These are phyloP conservation scores for Ptychochromis oligacanthus DNA, from an alignment of 2,113 vertebrate genomes.

Conservation along the genomic window DNA sequence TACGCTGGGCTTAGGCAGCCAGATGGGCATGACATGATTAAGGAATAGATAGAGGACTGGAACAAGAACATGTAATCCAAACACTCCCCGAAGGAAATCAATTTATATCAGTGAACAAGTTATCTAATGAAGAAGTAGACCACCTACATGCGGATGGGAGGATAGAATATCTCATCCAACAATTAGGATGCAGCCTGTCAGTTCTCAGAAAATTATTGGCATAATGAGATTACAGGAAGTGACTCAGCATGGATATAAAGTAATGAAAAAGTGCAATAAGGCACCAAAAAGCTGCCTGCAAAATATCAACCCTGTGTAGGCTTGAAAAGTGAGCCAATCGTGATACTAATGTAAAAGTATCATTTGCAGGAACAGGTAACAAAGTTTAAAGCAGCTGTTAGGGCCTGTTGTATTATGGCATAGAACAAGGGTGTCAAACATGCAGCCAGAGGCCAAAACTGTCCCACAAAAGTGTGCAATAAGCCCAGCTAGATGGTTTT, in stretches of 20 bases:
- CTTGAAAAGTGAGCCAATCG: background rate
- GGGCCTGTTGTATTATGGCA: background rate
- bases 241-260: background rate
- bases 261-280: background rate
- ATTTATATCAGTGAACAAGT: conserved; percentile 7
- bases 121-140: conserved; percentile 18
- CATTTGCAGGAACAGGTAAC: background rate
- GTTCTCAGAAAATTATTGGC: background rate
- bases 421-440: background rate
- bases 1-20: background rate
- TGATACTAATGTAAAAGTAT: background rate
- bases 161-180: background rate
- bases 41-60: background rate
- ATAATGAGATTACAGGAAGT: background rate
- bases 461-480: background rate
- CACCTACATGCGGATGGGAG: conserved; percentile 4
- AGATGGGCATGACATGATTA: conserved; percentile 23
- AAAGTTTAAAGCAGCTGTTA: background rate
- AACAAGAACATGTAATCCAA: background rate
- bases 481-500: background rate
- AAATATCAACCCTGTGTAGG: background rate
- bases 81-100: conserved; percentile 7
- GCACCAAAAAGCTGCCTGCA: background rate
- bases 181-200: background rate
- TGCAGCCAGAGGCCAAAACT: background rate